These are phyloP conservation scores for Apolygus lucorum DNA, from an alignment of 1,140 invertebrate species.

Conservation along the genomic window DNA sequence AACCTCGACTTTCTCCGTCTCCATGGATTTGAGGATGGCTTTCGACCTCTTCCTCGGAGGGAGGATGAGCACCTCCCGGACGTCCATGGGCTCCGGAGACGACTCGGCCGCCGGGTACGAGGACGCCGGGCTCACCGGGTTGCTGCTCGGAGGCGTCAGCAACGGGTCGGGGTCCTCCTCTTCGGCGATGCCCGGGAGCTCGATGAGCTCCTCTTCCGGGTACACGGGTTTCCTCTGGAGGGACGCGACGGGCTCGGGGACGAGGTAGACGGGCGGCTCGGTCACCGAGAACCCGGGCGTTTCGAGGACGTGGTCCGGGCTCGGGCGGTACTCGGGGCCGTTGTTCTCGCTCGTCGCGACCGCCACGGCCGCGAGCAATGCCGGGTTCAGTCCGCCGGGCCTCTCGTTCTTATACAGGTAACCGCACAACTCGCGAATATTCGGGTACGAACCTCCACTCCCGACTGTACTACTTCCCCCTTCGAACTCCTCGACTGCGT, in stretches of 20 bases:
- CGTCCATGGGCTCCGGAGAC: conserved; percentile 49
- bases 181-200: conserved; percentile 40
- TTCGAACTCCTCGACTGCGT: conserved; percentile 25
- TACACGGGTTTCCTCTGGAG: conserved; percentile 28
- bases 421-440: conserved; percentile 27
- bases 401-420: conserved; percentile 24
- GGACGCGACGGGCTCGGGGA: conserved; percentile 32
- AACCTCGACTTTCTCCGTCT: conserved; percentile 41
- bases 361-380: conserved; percentile 38
- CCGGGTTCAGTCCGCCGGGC: conserved; percentile 26
- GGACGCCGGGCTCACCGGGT: conserved; percentile 39
- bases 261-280: conserved; percentile 35
- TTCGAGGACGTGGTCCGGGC: conserved; percentile 34
- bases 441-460: conserved; percentile 24
- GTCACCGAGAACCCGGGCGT: conserved; percentile 31
- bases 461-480: not conserved
- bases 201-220: conserved; percentile 37
- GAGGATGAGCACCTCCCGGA: conserved; percentile 53
- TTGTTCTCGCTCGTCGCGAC: conserved; percentile 30
- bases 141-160: conserved; percentile 54
- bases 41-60: conserved; percentile 67
- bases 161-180: conserved; percentile 31
- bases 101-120: conserved; percentile 33
- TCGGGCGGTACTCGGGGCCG: conserved; percentile 31
- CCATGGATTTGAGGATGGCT: conserved; percentile 62